phyloP scores from a whole-genome alignment of 2,888 invertebrate genomes.

The Drosophila algonquin region DNA sequence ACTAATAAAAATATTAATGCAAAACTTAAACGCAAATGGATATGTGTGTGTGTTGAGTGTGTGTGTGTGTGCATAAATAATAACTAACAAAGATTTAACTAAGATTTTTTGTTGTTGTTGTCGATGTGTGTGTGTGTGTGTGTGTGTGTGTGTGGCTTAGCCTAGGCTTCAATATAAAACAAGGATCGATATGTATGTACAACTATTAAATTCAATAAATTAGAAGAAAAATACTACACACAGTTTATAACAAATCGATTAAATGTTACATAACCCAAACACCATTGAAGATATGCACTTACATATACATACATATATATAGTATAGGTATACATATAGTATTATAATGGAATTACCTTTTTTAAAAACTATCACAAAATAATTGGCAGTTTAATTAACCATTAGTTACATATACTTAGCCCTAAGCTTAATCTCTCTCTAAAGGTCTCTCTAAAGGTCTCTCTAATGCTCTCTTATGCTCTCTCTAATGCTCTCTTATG shows the following conservation, averaged over 20 bases:
- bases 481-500: no score
- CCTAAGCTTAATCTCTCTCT: conserved; percentile 17
- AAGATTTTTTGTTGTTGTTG: conserved; percentile 41
- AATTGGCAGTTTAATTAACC: conserved; percentile 80
- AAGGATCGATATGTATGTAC: conserved; percentile 1
- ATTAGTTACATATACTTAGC: conserved; percentile 40
- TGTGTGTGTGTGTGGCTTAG: conserved; percentile 44
- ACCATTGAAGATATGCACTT: conserved; percentile 53
- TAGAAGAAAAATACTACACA: conserved; percentile 56
- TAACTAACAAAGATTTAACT: conserved; percentile 80
- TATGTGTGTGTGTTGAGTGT: conserved; percentile 31
- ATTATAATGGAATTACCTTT: conserved; percentile 14
- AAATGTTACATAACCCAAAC: conserved; percentile 68
- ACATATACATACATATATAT: background rate
- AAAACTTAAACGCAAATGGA: conserved; percentile 60
- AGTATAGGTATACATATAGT: background rate
- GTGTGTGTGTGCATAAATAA: conserved; percentile 70
- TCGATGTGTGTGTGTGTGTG: conserved; percentile 29
- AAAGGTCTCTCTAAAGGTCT: background rate
- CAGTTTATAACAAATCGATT: conserved; percentile 61
- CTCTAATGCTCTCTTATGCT: no score
- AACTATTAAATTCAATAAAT: conserved; percentile 73
- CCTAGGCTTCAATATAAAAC: conserved; percentile 51
- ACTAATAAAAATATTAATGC: conserved; percentile 61
- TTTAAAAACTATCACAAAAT: conserved; percentile 79